phyloP scores from a whole-genome alignment of 2,113 vertebrate species.

The Sarotherodon lohbergeri region DNA sequence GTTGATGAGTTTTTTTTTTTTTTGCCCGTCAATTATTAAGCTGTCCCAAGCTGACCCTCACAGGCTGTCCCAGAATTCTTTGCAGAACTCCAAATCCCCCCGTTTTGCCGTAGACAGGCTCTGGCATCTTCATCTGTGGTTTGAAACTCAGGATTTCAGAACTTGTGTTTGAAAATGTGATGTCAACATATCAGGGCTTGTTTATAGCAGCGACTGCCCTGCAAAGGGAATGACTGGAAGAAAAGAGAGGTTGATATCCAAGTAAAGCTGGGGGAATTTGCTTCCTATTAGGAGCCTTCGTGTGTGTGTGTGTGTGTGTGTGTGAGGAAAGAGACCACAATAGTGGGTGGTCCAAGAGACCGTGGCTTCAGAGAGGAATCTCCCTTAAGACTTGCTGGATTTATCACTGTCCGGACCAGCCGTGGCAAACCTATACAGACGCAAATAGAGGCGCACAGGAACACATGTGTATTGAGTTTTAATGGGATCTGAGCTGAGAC shows the following conservation, averaged over 20 bases:
- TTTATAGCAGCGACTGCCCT: slow-evolving; percentile 43
- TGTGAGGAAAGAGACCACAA: slow-evolving; percentile 43
- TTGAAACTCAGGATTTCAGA: background rate
- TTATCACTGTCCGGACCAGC: slow-evolving; percentile 52
- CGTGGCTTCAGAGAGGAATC: slow-evolving; percentile 55
- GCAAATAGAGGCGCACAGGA: slow-evolving; percentile 29
- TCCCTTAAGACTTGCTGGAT: slow-evolving; percentile 59
- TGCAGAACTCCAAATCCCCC: background rate
- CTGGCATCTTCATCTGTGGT: slow-evolving; percentile 7
- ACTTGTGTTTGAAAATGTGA: slow-evolving; percentile 38
- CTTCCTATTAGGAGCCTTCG: slow-evolving; percentile 52
- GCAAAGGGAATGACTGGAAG: slow-evolving; percentile 20
- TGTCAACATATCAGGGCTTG: slow-evolving; percentile 42
- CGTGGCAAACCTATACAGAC: slow-evolving; percentile 32
- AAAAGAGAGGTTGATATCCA: slow-evolving; percentile 22
- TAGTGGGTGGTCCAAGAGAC: slow-evolving; percentile 63
- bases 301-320: background rate
- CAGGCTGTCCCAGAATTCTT: background rate
- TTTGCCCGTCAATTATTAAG: slow-evolving; percentile 69
- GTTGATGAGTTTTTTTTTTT: slow-evolving; percentile 60
- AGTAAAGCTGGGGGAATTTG: slow-evolving; percentile 54
- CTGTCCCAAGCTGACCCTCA: slow-evolving; percentile 53
- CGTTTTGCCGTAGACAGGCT: background rate
- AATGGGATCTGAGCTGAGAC: slow-evolving; percentile 24
- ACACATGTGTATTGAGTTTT: slow-evolving; percentile 47